Conservation (phyloP, 37 sponge, comb jelly and placozoan species). For the Axinella damicornis region DNA sequence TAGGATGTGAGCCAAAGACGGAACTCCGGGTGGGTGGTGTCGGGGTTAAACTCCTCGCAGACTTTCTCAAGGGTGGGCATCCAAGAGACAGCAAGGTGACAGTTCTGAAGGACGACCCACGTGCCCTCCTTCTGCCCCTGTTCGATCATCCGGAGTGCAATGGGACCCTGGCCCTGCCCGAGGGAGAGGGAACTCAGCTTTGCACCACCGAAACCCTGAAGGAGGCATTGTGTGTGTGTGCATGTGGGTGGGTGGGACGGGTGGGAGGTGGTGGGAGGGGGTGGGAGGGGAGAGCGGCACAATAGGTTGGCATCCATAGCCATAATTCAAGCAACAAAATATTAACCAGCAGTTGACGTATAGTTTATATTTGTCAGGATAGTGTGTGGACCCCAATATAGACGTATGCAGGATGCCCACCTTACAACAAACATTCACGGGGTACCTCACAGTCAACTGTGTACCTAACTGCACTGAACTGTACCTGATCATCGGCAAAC, state of each 20-base stretch:
- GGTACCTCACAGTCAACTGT: too few species aligned
- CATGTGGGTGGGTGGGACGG: too few species aligned
- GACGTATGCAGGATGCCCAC: too few species aligned
- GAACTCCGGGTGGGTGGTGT: constrained; percentile 97
- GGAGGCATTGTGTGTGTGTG: background rate
- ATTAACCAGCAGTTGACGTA: too few species aligned
- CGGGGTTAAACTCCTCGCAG: constrained; percentile 97
- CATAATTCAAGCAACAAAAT: too few species aligned
- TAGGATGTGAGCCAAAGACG: constrained; percentile 98
- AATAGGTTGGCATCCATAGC: too few species aligned
- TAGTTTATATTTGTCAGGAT: too few species aligned
- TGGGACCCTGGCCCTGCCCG: constrained; percentile 99
- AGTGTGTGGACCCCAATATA: too few species aligned
- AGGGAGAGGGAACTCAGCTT: constrained; percentile 94
- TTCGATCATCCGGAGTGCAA: constrained; percentile 97
- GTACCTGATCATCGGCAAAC: constrained; percentile 98
- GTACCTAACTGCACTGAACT: background rate
- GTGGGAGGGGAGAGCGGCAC: too few species aligned
- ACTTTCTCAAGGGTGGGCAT: constrained; percentile 97
- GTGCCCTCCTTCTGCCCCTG: constrained; percentile 95
- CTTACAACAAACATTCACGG: too few species aligned
- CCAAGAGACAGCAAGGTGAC: constrained; percentile 99
- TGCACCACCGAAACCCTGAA: constrained; percentile 95
- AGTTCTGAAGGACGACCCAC: constrained; percentile 99
- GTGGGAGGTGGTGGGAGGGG: too few species aligned